Evolutionary conservation across 1,140 invertebrate genomes (phyloP), one percentile per base, ranked within the genome.

Genomic region (Chionoecetes opilio): DNA sequence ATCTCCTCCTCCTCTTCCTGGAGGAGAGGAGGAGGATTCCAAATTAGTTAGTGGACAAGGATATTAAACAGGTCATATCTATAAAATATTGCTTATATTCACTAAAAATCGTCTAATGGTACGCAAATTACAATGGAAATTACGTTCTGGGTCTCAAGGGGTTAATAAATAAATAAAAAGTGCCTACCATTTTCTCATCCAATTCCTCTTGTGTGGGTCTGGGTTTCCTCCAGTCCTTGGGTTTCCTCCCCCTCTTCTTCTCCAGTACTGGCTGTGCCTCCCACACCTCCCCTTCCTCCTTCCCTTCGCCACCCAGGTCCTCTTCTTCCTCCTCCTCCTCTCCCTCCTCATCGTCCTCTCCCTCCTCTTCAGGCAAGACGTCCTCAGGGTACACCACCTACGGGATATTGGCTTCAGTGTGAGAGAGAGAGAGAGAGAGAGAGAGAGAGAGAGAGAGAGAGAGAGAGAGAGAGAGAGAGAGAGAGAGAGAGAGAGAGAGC

Each of bases 1-100:
- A 97, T 97, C 82, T 97, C 97, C 94, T 97, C 97, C 94, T 97
- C 97, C 96, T 97, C 97, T 96, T 97, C 97, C 97, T 97, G 96
- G 3, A 84, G n/a, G 38, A 34, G n/a, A 1, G 26, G 21, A 41
- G 37, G 35, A 9, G 37, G n/a, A 9, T 2, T 14, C 9, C n/a
- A 82, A 31, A 17, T 14, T n/a, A n/a, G n/a, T n/a, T n/a, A n/a
- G n/a, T n/a, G n/a, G n/a, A n/a, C n/a, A n/a, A n/a, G n/a, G n/a
- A n/a, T n/a, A n/a, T n/a, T n/a, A n/a, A n/a, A n/a, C n/a, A n/a
- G n/a, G n/a, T n/a, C n/a, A n/a, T n/a, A n/a, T n/a, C n/a, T n/a
- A n/a, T n/a, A n/a, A n/a, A n/a, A n/a, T n/a, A n/a, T n/a, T n/a
- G n/a, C n/a, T n/a, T n/a, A n/a, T n/a, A n/a, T n/a, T n/a, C n/a